Evolutionary conservation across 1,140 invertebrate genomes (phyloP).

Genomic region (Mylabris phalerata): DNA sequence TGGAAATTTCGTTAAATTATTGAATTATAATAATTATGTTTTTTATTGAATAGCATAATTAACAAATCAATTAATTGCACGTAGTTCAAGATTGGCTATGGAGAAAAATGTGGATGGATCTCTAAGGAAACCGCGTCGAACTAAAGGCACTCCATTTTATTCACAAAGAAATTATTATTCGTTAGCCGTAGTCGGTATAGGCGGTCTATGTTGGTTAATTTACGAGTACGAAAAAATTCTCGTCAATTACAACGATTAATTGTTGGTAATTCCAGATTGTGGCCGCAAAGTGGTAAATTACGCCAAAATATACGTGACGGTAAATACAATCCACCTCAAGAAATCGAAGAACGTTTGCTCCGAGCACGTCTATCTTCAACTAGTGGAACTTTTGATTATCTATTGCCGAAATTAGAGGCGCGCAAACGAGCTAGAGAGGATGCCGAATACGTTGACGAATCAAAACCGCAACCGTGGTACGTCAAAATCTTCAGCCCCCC

Average conservation of each 20-base stretch:
- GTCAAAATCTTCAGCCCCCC: slow-evolving; percentile 27
- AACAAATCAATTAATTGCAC: too few species aligned
- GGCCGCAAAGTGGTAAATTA: slow-evolving; percentile 22
- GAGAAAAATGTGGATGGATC: slow-evolving; percentile 35
- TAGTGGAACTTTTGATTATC: background rate
- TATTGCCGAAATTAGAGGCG: slow-evolving; percentile 7
- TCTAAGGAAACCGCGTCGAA: slow-evolving; percentile 46
- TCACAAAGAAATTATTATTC: slow-evolving; percentile 40
- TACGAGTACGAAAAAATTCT: slow-evolving; percentile 27
- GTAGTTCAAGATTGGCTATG: slow-evolving; percentile 30
- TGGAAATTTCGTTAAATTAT: too few species aligned
- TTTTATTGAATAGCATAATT: too few species aligned
- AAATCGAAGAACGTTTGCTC: background rate
- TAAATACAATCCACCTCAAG: slow-evolving; percentile 20
- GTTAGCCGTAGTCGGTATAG: slow-evolving; percentile 28
- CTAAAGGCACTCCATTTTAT: slow-evolving; percentile 47
- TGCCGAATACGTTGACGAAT: slow-evolving; percentile 17
- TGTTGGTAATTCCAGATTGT: slow-evolving; percentile 15
- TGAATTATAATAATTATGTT: too few species aligned
- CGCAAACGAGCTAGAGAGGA: slow-evolving; percentile 23
- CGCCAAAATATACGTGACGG: slow-evolving; percentile 12
- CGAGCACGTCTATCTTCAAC: background rate
- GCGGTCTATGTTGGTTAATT: slow-evolving; percentile 26
- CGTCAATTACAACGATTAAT: background rate
- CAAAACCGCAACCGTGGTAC: slow-evolving; percentile 26